Base-by-base conservation (phyloP, 2,797 vertebrate species). In the Helostoma temminkii region DNA sequence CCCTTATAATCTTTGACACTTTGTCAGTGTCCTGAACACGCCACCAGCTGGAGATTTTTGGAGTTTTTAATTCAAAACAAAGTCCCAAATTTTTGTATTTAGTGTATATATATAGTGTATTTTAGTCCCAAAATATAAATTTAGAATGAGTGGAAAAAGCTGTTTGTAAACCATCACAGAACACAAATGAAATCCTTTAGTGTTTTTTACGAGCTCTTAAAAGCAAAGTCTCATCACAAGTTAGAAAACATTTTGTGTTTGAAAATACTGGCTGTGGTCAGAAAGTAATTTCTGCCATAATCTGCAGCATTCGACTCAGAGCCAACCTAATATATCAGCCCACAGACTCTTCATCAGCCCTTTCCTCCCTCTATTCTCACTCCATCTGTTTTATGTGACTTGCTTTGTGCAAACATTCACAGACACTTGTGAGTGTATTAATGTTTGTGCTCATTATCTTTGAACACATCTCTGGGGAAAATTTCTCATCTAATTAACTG, bases 401-500 rank as follows among this genome's bases (percentile, higher is more conserved):
- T 5, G 0, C 60, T 15, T 47, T 7, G 16, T 34, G 15, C 70
- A 45, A 30, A 32, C 53, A n/a, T 2, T 24, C 48, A 24, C 30
- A 24, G 28, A n/a, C 28, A 21, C 56, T 19, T 24, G 1, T 10
- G 18, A 54, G 21, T 60, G 48, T 14, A 0, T 68, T 18, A n/a
- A 53, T 56, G 66, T 56, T 41, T 43, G 8, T 61, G 32, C 45
- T 74, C 53, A 55, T 84, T 50, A 56, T 55, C 47, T 0, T 1
- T 53, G 56, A 50, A 58, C 26, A 42, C 37, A 5, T 69, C 71
- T 72, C 69, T 26, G 21, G 14, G 49, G 72, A 66, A 28, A 56
- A 64, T 55, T 46, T 22, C n/a, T 30, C 64, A 50, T 10, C 66
- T 73, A 69, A 83, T 83, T 74, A 80, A 68, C 61, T 56, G 64